These are phyloP conservation scores for Ahaetulla prasina DNA, from an alignment of 2,113 vertebrate genomes.

Conservation along the genomic window DNA sequence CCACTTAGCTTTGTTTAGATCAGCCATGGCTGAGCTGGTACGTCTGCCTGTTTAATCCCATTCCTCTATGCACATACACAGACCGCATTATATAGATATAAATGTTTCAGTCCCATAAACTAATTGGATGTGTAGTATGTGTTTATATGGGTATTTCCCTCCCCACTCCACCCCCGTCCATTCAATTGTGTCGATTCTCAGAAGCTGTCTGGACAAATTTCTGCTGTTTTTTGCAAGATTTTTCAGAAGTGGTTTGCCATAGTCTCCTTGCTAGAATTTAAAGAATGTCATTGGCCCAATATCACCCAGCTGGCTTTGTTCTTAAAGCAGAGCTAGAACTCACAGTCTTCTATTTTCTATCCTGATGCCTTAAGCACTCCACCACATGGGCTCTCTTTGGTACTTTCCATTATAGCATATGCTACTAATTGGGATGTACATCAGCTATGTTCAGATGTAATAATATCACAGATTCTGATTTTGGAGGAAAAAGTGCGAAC, in stretches of 20 bases:
- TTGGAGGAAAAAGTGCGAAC: not conserved
- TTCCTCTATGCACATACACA: not conserved
- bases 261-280: not conserved
- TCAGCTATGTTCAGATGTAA: not conserved
- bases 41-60: not conserved
- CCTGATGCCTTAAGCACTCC: not conserved
- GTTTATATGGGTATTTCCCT: not conserved
- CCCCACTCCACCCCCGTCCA: too few species aligned
- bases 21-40: not conserved
- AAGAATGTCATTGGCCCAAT: not conserved
- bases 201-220: not conserved
- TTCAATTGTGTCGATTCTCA: not conserved
- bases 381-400: not conserved
- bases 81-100: not conserved
- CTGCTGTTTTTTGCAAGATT: not conserved
- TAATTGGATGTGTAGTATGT: not conserved
- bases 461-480: not conserved
- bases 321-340: not conserved
- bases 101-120: not conserved
- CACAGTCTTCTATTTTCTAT: not conserved
- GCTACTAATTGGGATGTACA: not conserved
- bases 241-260: not conserved
- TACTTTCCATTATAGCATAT: not conserved
- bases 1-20: not conserved
- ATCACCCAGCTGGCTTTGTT: not conserved